These are phyloP conservation scores for Bhutanitis thaidina DNA, from an alignment of 2,888 invertebrate species.

Conservation along the genomic window DNA sequence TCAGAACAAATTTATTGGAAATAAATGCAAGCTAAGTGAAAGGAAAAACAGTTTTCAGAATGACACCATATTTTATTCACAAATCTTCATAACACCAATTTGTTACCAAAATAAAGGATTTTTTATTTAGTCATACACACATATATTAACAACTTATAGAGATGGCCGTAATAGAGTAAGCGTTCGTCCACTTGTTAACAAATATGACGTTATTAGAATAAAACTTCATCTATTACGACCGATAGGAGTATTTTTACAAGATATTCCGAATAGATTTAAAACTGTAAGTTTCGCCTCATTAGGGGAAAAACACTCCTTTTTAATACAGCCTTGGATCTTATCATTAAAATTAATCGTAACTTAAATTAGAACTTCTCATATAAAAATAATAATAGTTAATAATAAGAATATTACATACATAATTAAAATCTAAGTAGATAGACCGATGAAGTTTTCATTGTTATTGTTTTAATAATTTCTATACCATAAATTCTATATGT, in stretches of 20 bases:
- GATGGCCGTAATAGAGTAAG: conserved; percentile 51
- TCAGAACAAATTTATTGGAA: too few relatives aligned
- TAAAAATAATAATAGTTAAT: conserved; percentile 64
- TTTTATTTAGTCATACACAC: conserved; percentile 73
- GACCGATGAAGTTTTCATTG: conserved; percentile 66
- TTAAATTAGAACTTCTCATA: conserved; percentile 75
- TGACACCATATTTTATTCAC: conserved; percentile 78
- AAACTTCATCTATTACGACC: conserved; percentile 39
- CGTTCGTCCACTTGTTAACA: not conserved
- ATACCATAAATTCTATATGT: conserved; percentile 2
- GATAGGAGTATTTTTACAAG: conserved; percentile 62
- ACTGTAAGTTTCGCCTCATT: conserved; percentile 41
- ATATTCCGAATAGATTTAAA: conserved; percentile 44
- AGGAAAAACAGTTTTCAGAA: conserved; percentile 45
- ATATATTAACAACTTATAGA: conserved; percentile 64
- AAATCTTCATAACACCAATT: conserved; percentile 77
- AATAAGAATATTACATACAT: conserved; percentile 55
- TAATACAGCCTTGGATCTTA: conserved; percentile 79
- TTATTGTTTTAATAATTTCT: conserved; percentile 23
- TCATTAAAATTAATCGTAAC: conserved; percentile 68
- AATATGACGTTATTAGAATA: conserved; percentile 22
- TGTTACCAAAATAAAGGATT: conserved; percentile 76
- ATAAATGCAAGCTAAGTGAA: too few relatives aligned
- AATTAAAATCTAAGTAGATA: conserved; percentile 67
- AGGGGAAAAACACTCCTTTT: conserved; percentile 63